Conservation (phyloP, 2,113 vertebrate species). For the Lethenteron camtschaticum region DNA sequence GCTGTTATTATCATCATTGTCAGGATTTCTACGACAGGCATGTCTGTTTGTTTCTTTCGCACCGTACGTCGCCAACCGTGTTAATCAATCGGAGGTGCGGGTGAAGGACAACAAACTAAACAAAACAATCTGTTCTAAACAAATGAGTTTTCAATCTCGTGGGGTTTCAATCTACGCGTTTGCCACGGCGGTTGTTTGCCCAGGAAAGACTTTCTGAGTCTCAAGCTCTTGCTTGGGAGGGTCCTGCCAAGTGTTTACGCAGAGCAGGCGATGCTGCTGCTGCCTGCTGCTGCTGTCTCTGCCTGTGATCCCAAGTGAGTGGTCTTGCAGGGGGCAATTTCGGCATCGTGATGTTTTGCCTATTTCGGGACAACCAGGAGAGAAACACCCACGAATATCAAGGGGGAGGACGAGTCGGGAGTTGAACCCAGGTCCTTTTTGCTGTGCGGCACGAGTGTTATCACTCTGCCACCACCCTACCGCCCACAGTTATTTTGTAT, state of each 20-base stretch:
- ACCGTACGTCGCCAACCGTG: neutral
- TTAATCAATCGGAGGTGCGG: neutral
- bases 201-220: neutral
- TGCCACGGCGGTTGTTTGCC: neutral
- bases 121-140: neutral
- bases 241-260: neutral
- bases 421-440: too few relatives aligned
- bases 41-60: neutral
- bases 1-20: neutral
- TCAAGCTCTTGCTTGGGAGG: neutral
- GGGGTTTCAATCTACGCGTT: neutral
- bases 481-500: too few relatives aligned
- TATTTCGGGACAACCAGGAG: neutral
- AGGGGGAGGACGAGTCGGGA: neutral
- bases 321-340: neutral
- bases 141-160: too few relatives aligned
- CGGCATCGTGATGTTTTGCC: neutral
- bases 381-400: neutral
- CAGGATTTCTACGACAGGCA: neutral
- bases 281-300: neutral
- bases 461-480: too few relatives aligned
- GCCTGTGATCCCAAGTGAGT: neutral
- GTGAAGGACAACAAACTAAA: neutral
- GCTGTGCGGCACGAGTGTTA: too few relatives aligned
- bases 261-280: neutral